Evolutionary conservation across 2,797 vertebrate species (phyloP).

Genomic region (Macropodus opercularis): DNA sequence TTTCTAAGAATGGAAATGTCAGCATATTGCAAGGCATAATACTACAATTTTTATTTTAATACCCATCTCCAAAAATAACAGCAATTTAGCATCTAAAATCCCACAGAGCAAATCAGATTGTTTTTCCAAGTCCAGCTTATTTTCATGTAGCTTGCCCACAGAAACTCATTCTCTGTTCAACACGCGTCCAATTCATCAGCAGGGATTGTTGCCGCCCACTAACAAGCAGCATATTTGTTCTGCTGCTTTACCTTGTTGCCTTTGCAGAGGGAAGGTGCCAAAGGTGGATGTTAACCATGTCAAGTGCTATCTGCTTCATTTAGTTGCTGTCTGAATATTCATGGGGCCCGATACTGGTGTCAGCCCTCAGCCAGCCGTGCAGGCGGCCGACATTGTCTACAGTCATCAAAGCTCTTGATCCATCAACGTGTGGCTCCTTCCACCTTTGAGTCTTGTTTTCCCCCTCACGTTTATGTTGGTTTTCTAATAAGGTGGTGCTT

Average conservation of each 20-base stretch:
- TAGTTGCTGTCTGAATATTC: slow-evolving; percentile 78
- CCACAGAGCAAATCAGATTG: slow-evolving; percentile 37
- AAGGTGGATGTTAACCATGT: slow-evolving; percentile 78
- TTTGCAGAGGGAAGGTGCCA: slow-evolving; percentile 66
- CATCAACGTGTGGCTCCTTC: slow-evolving; percentile 3
- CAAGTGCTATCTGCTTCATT: slow-evolving; percentile 76
- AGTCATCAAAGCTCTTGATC: slow-evolving; percentile 37
- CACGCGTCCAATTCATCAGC: slow-evolving; percentile 56
- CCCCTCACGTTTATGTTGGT: slow-evolving; percentile 17
- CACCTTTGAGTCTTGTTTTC: background rate
- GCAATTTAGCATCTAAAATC: slow-evolving; percentile 41
- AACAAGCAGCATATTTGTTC: slow-evolving; percentile 65
- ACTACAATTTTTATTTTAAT: slow-evolving; percentile 54
- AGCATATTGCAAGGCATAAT: slow-evolving; percentile 61
- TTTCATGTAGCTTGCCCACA: slow-evolving; percentile 45
- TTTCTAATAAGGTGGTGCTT: slow-evolving; percentile 34
- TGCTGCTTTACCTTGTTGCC: slow-evolving; percentile 71
- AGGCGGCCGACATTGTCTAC: slow-evolving; percentile 32
- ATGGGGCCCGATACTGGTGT: slow-evolving; percentile 62
- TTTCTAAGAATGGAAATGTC: slow-evolving; percentile 78
- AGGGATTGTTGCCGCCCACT: slow-evolving; percentile 54
- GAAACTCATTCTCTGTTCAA: slow-evolving; percentile 49
- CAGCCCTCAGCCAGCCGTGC: slow-evolving; percentile 63
- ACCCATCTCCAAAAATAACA: slow-evolving; percentile 26
- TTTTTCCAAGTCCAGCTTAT: slow-evolving; percentile 45